These are phyloP conservation scores for Yoshiicerus persimilis DNA, from an alignment of 1,140 invertebrate genomes.

Conservation along the genomic window DNA sequence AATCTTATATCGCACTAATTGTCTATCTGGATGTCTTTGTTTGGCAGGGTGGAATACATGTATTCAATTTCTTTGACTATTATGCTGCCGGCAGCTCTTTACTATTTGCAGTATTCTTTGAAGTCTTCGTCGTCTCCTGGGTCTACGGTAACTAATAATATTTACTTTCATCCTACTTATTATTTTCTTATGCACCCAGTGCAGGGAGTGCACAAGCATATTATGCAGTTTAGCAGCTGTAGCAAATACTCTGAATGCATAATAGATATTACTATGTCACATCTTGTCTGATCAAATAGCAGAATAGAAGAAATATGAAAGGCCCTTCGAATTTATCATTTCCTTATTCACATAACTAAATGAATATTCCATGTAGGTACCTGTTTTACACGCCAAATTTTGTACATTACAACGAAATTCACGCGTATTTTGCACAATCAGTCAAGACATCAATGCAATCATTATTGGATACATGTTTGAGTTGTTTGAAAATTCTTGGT, in stretches of 20 bases:
- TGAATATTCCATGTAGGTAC: neutral
- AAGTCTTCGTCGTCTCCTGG: conserved; percentile 87
- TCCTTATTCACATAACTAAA: neutral
- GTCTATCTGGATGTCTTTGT: conserved; percentile 45
- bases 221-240: too few relatives aligned
- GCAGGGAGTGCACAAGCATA: too few relatives aligned
- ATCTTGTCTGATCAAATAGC: neutral
- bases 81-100: conserved; percentile 84
- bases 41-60: conserved; percentile 79
- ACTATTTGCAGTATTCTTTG: conserved; percentile 83
- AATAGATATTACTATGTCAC: too few relatives aligned
- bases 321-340: neutral
- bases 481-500: too few relatives aligned
- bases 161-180: neutral
- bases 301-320: neutral
- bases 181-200: neutral
- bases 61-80: conserved; percentile 79
- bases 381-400: neutral
- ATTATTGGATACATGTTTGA: too few relatives aligned
- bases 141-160: conserved; percentile 73
- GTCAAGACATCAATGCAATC: too few relatives aligned
- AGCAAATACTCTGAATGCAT: too few relatives aligned
- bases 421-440: too few relatives aligned
- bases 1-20: neutral
- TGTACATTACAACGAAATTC: too few relatives aligned